These are phyloP conservation scores for Catharus ustulatus DNA, from an alignment of 2,797 vertebrate species.

Conservation along the genomic window DNA sequence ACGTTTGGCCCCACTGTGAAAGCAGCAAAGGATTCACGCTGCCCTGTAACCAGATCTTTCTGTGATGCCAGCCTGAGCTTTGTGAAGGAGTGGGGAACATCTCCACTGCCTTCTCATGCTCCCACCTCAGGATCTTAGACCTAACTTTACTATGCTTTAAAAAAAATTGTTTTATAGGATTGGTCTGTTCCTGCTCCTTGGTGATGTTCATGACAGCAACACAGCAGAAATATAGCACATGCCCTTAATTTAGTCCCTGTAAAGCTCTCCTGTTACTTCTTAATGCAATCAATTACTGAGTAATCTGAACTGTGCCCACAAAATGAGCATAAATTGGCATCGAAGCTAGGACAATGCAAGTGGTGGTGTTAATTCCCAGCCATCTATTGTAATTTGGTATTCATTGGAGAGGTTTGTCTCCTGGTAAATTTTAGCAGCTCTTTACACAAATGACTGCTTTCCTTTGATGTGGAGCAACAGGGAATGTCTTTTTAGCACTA, in stretches of 20 bases:
- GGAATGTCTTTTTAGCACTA: background rate
- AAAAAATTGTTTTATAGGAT: background rate
- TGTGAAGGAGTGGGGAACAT: background rate
- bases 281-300: constrained; percentile 62
- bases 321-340: constrained; percentile 54
- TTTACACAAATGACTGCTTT: constrained; percentile 5
- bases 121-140: background rate
- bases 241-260: constrained; percentile 54
- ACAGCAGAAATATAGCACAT: constrained; percentile 34
- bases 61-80: background rate
- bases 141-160: background rate
- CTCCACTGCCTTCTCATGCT: background rate
- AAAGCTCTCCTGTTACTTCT: constrained; percentile 53
- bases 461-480: background rate
- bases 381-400: constrained; percentile 1
- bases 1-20: rapidly evolving
- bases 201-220: background rate
- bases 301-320: constrained; percentile 57
- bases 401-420: constrained; percentile 3
- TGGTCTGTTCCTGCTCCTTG: constrained; percentile 9
- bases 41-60: background rate
- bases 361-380: constrained; percentile 5
- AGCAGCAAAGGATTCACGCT: background rate
- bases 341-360: constrained; percentile 22
- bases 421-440: background rate